Conservation (phyloP, 2,113 vertebrate genomes). For the Helogale parvula region DNA sequence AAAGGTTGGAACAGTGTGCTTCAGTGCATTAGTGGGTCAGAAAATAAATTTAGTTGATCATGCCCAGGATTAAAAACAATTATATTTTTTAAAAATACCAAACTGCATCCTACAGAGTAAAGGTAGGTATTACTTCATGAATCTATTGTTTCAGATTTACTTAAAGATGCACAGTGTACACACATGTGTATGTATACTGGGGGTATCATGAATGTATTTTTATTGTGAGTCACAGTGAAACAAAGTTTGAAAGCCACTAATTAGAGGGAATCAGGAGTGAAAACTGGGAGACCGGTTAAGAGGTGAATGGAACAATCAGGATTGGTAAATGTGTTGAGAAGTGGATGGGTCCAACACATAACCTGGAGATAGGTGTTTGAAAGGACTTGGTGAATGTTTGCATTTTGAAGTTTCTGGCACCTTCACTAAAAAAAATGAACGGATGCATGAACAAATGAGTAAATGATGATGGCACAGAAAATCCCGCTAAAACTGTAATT, state of each 20-base stretch:
- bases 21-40: neutral
- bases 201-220: neutral
- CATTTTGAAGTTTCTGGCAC: neutral
- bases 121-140: neutral
- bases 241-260: neutral
- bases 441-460: neutral
- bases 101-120: neutral
- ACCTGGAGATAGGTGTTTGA: neutral
- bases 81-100: neutral
- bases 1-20: neutral
- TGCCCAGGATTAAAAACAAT: neutral
- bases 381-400: neutral
- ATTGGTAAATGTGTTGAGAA: neutral
- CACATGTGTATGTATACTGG: neutral
- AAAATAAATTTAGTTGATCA: constrained; percentile 21
- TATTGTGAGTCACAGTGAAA: neutral
- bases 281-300: neutral
- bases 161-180: neutral
- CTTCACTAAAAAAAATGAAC: constrained; percentile 47
- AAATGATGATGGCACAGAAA: neutral
- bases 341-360: neutral
- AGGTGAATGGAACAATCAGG: neutral
- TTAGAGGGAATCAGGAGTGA: neutral
- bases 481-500: neutral
- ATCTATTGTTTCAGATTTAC: constrained; percentile 17